Conservation (phyloP, 2,113 vertebrate genomes). For the Morone chrysops region DNA sequence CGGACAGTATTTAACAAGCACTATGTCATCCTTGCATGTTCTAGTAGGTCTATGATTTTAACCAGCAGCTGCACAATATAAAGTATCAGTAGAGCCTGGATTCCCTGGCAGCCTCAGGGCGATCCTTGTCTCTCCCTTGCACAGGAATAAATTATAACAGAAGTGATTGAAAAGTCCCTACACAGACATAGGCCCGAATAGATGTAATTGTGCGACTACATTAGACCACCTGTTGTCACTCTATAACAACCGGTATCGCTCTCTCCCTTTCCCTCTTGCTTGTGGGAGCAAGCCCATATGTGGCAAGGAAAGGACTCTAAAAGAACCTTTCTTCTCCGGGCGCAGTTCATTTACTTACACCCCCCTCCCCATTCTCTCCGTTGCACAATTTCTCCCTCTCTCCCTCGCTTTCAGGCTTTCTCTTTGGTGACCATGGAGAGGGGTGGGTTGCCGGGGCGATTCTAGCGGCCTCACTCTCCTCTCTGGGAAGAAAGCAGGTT, state of each 20-base stretch:
- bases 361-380: conserved; percentile 56
- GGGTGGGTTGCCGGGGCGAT: conserved; percentile 68
- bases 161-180: conserved; percentile 68
- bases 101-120: conserved; percentile 54
- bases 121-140: conserved; percentile 52
- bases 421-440: conserved; percentile 69
- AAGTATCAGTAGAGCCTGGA: conserved; percentile 35
- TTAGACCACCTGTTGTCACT: conserved; percentile 73
- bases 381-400: conserved; percentile 67
- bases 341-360: conserved; percentile 73
- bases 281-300: conserved; percentile 78
- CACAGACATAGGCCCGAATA: conserved; percentile 60
- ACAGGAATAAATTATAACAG: conserved; percentile 68
- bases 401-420: conserved; percentile 57
- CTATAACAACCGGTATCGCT: conserved; percentile 56
- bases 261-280: conserved; percentile 49
- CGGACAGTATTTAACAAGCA: conserved; percentile 24
- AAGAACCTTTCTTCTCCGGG: conserved; percentile 74
- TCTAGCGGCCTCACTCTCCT: conserved; percentile 67
- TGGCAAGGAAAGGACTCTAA: conserved; percentile 67
- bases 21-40: conserved; percentile 38
- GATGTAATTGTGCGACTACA: conserved; percentile 67
- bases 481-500: conserved; percentile 86
- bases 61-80: conserved; percentile 49
- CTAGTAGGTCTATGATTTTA: conserved; percentile 31